These are phyloP conservation scores for human (Homo sapiens) DNA, from an alignment of 2,113 vertebrate species.

Conservation along the genomic window DNA sequence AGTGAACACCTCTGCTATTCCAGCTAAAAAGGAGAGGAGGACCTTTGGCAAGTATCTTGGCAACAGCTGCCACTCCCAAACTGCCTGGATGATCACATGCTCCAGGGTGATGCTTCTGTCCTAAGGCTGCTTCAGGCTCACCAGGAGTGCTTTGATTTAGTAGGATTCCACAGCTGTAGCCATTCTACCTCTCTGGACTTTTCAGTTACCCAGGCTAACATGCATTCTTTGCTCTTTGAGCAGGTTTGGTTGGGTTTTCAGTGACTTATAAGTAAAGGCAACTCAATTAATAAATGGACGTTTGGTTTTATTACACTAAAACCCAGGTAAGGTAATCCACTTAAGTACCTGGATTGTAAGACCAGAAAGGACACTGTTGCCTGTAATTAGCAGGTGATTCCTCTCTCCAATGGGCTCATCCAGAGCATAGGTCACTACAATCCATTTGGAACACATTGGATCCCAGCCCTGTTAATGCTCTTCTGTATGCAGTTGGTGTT, in stretches of 20 bases:
- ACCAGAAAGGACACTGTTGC: background rate
- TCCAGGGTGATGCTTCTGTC: background rate
- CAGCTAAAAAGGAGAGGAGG: background rate
- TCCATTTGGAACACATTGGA: background rate
- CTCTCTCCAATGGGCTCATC: background rate
- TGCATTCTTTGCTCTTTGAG: background rate
- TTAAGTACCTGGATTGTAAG: background rate
- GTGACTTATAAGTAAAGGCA: background rate
- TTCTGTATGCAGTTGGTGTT: background rate
- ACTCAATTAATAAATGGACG: background rate
- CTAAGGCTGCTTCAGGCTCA: background rate
- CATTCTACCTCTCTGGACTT: background rate
- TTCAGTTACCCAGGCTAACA: no score
- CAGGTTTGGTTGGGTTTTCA: slow-evolving; percentile 26
- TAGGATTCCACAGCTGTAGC: background rate
- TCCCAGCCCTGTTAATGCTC: background rate
- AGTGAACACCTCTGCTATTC: background rate
- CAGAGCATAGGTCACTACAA: background rate
- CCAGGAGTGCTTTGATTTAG: background rate
- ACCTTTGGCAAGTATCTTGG: background rate
- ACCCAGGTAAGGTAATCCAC: background rate
- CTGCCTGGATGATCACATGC: background rate
- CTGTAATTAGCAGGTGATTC: background rate
- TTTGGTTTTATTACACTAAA: background rate
- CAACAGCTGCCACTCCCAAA: background rate